Conservation (phyloP, 2,113 vertebrate species). For the Thinocorus orbignyianus region DNA sequence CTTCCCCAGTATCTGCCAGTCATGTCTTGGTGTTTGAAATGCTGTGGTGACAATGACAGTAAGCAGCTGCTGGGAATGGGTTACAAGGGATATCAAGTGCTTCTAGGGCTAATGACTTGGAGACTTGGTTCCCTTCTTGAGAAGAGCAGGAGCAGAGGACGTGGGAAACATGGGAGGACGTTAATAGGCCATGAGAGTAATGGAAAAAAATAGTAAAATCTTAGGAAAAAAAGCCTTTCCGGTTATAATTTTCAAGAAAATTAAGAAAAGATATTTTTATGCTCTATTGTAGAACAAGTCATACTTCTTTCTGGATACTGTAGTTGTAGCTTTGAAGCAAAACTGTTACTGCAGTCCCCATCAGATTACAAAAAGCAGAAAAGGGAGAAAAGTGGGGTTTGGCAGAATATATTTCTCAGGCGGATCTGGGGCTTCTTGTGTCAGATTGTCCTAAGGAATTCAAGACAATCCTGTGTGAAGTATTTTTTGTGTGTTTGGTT, state of each 20-base stretch:
- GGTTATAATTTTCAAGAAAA: background rate
- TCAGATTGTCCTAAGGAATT: background rate
- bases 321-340: background rate
- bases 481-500: background rate
- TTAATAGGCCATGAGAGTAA: background rate
- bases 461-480: background rate
- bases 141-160: background rate
- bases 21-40: background rate
- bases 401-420: background rate
- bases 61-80: background rate
- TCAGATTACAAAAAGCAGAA: background rate
- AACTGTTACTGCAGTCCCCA: background rate
- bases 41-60: background rate
- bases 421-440: background rate
- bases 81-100: background rate
- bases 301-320: background rate
- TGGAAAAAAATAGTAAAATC: background rate
- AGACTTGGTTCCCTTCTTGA: background rate
- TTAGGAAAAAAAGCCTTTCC: background rate
- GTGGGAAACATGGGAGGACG: background rate
- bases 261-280: background rate
- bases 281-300: background rate
- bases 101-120: background rate
- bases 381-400: background rate
- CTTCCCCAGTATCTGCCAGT: background rate